Evolutionary conservation across 1,140 invertebrate species (phyloP).

Genomic region (Apocrypta bakeri): DNA sequence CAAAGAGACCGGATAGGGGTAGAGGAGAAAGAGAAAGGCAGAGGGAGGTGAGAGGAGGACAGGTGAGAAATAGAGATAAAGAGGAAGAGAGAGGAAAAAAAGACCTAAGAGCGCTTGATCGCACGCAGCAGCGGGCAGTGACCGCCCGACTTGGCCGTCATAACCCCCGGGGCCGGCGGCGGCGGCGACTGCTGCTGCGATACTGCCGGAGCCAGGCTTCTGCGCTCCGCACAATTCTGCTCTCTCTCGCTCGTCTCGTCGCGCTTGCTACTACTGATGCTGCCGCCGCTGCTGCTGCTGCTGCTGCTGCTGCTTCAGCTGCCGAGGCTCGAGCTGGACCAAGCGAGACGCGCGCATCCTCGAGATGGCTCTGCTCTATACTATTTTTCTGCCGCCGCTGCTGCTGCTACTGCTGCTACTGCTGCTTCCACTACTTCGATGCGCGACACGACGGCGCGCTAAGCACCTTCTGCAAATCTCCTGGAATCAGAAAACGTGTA

Average conservation of each 20-base stretch:
- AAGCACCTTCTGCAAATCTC: neutral
- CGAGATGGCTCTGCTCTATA: neutral
- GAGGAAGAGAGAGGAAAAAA: neutral
- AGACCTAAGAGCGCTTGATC: neutral
- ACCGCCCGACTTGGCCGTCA: conserved; percentile 68
- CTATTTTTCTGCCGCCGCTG: too few species aligned
- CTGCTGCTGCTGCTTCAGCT: neutral
- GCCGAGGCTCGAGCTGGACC: neutral
- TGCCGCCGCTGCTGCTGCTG: neutral
- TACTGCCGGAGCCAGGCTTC: neutral
- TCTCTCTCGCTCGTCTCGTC: neutral
- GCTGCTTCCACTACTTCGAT: neutral
- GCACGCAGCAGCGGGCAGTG: conserved; percentile 32
- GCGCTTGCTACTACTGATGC: neutral
- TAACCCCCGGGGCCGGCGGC: conserved; percentile 54
- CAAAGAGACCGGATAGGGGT: neutral
- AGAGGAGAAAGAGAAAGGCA: neutral
- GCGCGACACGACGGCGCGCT: neutral
- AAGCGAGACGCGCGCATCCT: neutral
- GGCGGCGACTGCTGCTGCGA: neutral
- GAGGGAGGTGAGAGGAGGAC: neutral
- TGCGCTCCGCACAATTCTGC: neutral
- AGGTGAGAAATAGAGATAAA: neutral
- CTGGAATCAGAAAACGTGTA: neutral
- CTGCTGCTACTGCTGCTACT: neutral